These are phyloP conservation scores for Diaperis boleti DNA, from an alignment of 2,888 invertebrate genomes.

Conservation along the genomic window DNA sequence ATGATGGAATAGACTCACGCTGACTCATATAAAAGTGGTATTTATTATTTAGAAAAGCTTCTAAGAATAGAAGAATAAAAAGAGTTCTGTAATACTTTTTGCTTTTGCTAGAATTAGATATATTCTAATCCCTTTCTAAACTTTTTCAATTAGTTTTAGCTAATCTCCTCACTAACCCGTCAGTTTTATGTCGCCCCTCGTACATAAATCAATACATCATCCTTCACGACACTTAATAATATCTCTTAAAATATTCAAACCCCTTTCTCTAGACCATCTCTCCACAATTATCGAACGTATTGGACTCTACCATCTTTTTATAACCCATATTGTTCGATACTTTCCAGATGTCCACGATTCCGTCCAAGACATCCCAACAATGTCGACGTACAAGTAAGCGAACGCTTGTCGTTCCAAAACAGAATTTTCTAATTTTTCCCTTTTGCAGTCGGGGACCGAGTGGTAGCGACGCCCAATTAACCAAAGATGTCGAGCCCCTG, in stretches of 20 bases:
- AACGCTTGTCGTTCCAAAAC: neutral
- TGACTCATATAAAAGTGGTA: no score
- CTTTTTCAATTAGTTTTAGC: neutral
- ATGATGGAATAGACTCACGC: no score
- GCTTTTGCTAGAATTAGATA: no score
- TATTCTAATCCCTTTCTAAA: no score
- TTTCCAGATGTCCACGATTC: conserved; percentile 39
- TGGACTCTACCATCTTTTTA: conserved; percentile 18
- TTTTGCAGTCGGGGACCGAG: conserved; percentile 46
- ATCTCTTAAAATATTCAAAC: conserved; percentile 18
- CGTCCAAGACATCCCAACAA: conserved; percentile 34
- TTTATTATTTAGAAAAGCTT: no score
- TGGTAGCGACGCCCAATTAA: conserved; percentile 60
- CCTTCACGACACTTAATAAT: neutral
- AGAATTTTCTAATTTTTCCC: neutral
- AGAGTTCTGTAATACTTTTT: no score
- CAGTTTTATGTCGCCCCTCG: neutral
- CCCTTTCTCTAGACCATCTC: no score
- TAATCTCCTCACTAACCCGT: neutral
- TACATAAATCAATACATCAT: conserved; percentile 11
- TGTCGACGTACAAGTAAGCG: conserved; percentile 37
- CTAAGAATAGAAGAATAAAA: no score
- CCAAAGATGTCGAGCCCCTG: conserved; percentile 59
- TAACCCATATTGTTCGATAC: conserved; percentile 17
- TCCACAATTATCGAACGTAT: conserved; percentile 16